Conservation (phyloP, 2,113 vertebrate genomes). For the Alligator mississippiensis region DNA sequence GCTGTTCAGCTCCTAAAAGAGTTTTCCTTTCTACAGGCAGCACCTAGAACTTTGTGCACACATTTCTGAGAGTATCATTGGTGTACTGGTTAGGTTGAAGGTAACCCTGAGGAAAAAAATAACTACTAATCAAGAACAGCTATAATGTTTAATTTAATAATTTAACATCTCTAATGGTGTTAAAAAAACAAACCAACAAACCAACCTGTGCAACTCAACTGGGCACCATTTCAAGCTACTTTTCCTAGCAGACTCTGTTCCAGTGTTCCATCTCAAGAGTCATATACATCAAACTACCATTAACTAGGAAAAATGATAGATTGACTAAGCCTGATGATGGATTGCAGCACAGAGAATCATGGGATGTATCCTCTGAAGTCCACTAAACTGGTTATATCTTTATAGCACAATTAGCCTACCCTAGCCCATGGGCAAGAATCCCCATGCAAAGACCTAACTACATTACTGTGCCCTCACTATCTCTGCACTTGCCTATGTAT, state of each 20-base stretch:
- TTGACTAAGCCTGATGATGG: no score
- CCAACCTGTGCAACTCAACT: neutral
- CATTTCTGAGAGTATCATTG: neutral
- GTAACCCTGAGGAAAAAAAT: neutral
- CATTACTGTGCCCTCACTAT: no score
- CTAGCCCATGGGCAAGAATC: no score
- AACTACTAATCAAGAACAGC: no score
- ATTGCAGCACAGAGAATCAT: neutral
- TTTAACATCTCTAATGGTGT: no score
- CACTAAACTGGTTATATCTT: no score
- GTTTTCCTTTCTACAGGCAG: neutral
- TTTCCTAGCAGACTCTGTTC: neutral
- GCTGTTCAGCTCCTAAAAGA: neutral
- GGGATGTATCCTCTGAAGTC: neutral
- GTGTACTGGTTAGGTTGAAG: neutral
- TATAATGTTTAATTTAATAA: no score
- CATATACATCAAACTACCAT: neutral
- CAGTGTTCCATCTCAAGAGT: neutral
- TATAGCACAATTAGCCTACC: no score
- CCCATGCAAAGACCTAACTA: no score
- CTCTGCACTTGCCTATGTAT: neutral
- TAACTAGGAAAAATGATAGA: neutral
- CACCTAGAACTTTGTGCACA: neutral
- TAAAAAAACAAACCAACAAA: neutral
- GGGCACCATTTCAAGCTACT: neutral